Conservation (phyloP, 2,113 vertebrate species). For the Tetrax tetrax region DNA sequence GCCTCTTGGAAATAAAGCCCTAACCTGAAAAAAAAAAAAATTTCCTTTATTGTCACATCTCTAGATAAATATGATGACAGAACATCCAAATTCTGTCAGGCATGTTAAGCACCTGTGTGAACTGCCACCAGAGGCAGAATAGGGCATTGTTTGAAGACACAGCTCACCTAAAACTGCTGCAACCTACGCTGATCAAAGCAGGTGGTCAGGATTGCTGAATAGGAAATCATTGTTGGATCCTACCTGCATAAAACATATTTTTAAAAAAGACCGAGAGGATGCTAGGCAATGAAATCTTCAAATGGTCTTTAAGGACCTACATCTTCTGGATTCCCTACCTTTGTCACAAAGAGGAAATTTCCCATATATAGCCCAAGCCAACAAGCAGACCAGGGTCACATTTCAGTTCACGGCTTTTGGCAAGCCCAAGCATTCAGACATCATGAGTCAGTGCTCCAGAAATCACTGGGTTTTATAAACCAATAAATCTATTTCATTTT, state of each 20-base stretch:
- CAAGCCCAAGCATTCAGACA: slow-evolving; percentile 29
- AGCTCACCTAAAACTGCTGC: neutral
- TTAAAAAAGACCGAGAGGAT: neutral
- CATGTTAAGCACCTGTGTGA: neutral
- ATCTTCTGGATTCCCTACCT: neutral
- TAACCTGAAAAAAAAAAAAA: neutral
- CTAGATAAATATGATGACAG: neutral
- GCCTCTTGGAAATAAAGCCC: neutral
- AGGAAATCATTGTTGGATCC: neutral
- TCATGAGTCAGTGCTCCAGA: slow-evolving; percentile 39
- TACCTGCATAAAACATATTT: too few species aligned
- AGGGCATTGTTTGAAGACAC: neutral
- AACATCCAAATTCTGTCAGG: neutral
- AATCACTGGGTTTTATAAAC: neutral
- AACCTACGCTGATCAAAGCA: neutral
- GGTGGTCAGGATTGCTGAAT: neutral
- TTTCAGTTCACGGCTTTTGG: neutral
- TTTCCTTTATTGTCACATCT: neutral
- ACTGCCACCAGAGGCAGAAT: neutral
- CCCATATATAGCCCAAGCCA: slow-evolving; percentile 1
- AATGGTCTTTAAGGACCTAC: neutral
- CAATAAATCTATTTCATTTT: neutral
- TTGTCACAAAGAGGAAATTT: neutral
- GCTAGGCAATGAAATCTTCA: neutral
- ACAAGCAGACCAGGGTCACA: neutral